Evolutionary conservation across 2,797 vertebrate species (phyloP).

Genomic region (Pitangus sulphuratus): DNA sequence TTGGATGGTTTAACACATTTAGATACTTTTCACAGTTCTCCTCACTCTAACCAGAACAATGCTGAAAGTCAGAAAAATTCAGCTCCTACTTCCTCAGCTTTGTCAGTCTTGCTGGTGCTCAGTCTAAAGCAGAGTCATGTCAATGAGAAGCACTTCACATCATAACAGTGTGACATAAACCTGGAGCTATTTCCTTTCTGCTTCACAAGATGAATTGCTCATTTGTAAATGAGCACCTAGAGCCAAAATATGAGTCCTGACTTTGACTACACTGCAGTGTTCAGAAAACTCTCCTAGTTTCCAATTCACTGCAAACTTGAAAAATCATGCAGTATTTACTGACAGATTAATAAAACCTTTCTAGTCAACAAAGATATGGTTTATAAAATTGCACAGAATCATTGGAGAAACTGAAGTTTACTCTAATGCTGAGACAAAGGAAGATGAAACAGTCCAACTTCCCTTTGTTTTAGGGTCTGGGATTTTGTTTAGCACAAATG

Average conservation of each 20-base stretch:
- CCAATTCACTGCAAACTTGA: neutral
- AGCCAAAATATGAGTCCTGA: conserved; percentile 52
- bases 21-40: neutral
- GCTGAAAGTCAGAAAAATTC: neutral
- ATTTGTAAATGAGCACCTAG: conserved; percentile 62
- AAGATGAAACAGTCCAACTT: neutral
- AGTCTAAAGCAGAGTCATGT: neutral
- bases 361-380: neutral
- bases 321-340: neutral
- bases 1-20: neutral
- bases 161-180: conserved; percentile 24
- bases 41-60: neutral
- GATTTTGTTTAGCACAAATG: neutral
- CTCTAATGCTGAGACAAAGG: neutral
- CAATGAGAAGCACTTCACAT: conserved; percentile 10
- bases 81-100: neutral
- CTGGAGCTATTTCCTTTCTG: conserved; percentile 45
- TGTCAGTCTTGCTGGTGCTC: neutral
- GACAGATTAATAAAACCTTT: neutral
- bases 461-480: neutral
- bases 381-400: neutral
- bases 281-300: neutral
- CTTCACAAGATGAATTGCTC: conserved; percentile 50
- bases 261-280: neutral
- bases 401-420: neutral